Evolutionary conservation across 2,888 invertebrate genomes (phyloP), one percentile per base, ranked within the genome.

Genomic region (Athripsodes cinereus): DNA sequence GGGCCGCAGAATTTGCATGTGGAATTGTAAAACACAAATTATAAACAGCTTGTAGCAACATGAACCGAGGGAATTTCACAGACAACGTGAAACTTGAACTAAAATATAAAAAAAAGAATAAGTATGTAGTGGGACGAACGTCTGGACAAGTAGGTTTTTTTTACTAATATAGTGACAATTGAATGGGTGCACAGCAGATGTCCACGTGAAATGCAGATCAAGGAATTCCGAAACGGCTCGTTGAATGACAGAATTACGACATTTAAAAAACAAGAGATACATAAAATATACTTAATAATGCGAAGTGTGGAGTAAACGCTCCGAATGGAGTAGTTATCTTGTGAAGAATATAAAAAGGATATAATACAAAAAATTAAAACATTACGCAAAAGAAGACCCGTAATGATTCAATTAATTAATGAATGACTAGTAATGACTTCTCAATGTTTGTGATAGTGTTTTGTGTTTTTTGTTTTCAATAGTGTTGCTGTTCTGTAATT

Each of bases 141-240:
- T 40, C 13, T 2, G 3, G 40, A 16, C 13, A 16, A 40, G 40
- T 40, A 40, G n/a, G 3, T 8, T n/a, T n/a, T n/a, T n/a, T n/a
- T n/a, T n/a, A n/a, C n/a, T n/a, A n/a, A n/a, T n/a, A n/a, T 40
- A 40, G 16, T 40, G 40, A 40, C 40, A 40, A 40, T 40, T 40
- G 40, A 40, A 40, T 40, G 40, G 40, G 40, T 8, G 40, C 40
- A 40, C 40, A 40, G 13, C 40, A 31, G 31, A 11, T 16, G 16
- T n/a, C 16, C 40, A 2, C 16, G 2, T 40, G 16, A 8, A 13
- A 40, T 13, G 40, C 40, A 40, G 40, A 40, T 40, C 40, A 40
- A n/a, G 40, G n/a, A 16, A 40, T 40, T 3, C 16, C 40, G 40
- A 40, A 3, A n/a, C n/a, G n/a, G 13, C n/a, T n/a, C 40, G 40